Evolutionary conservation across 2,797 vertebrate species (phyloP), one percentile per base, ranked within the genome.

Genomic region (Dendrocincla fuliginosa): DNA sequence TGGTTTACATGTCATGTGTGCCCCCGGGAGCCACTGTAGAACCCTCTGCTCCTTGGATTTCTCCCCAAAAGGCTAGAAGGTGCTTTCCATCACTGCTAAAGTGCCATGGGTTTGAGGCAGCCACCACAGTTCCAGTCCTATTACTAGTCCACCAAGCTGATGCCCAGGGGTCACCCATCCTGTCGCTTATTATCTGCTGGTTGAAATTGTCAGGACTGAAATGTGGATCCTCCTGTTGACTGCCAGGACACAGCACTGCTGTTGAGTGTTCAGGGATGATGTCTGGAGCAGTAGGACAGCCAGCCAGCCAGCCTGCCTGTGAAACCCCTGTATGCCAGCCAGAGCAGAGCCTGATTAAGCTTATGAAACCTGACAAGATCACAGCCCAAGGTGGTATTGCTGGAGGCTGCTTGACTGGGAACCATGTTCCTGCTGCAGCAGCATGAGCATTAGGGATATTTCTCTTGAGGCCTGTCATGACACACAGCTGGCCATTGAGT

Each of bases 301-400:
- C 78, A 75, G 57, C 46, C 77, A 75, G 41, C 13, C 75, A 88
- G 79, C 20, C 41, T 87, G 74, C 28, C 2, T 1, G 53, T 57
- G 74, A 89, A 91, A 91, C 53, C 79, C 56, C 55, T 71, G n/a
- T 46, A 44, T 0, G 0, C 64, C 80, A 80, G 76, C 53, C 16
- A 28, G 74, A 80, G 63, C 70, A 88, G 49, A 94, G 64, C 74
- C 61, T 93, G 93, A 84, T 95, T 79, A 94, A 84, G 84, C 50
- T 94, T 81, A 95, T 83, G 84, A 73, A 87, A 96, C 84, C 82
- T 92, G 95, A 96, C 95, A 96, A 76, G 87, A 94, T 95, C 95
- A 94, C 84, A 96, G 91, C 79, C 93, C 71, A 84, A 84, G 92
- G 94, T 89, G 59, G 44, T 95, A 84, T 84, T 82, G 84, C 96